Evolutionary conservation across 1,140 invertebrate species (phyloP), one percentile per base, ranked within the genome.

Genomic region (Pachyrhynchus sulphureomaculatus): DNA sequence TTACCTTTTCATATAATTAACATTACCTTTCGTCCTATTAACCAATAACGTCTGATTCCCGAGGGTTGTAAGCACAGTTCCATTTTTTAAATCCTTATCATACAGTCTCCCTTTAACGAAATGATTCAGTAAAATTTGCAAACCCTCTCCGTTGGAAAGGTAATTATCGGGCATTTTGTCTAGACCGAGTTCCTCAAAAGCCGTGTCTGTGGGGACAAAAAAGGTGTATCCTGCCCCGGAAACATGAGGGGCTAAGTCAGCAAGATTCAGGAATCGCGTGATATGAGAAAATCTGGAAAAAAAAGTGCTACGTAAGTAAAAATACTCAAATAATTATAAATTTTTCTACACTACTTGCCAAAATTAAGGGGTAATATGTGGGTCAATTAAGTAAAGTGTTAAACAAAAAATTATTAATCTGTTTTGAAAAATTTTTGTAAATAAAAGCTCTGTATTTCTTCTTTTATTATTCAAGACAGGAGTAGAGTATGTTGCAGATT

Each of bases 181-280:
- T 21, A 82, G 76, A 21, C 83, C 81, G 15, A 81, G 63, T 51
- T 78, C 75, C 62, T 82, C 78, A 61, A 86, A 84, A n/a, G 82
- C 83, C 4, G 75, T 75, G 71, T 85, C 83, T 8, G 74, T 79
- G n/a, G 2, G 84, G 45, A 85, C 83, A 68, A 86, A 85, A 68
- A 85, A 85, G 0, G 84, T 84, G 71, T 86, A 86, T 42, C 81
- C 83, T 59, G 80, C 77, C 6, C 82, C 81, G 3, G 81, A 79
- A 45, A 84, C 78, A 62, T 83, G 79, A 2, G 80, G 79, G 4
- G 82, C 82, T 12, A 84, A 73, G 71, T 85, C 82, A 5, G 82
- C 81, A 48, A 82, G 74, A 68, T 83, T 84, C 6, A 84, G 66
- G 68, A 83, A 83, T 67, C 82, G 76, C 21, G 82, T 82, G 36